A percentile compares a stretch with the other conserved stretches of the same genome.
Conservation (phyloP, 2,888 invertebrate genomes). For the Lutraria lutraria region DNA sequence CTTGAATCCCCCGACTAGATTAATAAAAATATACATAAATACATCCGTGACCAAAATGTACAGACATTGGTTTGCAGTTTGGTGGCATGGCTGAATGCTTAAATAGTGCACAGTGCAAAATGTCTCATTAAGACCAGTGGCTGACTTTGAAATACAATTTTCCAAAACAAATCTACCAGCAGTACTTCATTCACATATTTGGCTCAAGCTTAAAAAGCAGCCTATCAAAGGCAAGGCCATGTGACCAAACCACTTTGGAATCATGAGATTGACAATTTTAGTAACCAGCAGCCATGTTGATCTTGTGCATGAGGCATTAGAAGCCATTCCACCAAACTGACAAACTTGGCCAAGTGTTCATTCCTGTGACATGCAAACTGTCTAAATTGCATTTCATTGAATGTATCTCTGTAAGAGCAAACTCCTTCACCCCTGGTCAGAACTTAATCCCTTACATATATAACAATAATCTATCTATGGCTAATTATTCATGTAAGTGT, state of each 20-base stretch:
- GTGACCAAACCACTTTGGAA: neutral
- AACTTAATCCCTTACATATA: neutral
- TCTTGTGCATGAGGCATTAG: neutral
- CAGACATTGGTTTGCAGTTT: neutral
- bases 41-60: conserved; percentile 6
- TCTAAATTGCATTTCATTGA: neutral
- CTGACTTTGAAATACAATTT: neutral
- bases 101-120: neutral
- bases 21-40: conserved; percentile 14
- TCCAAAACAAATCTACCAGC: neutral
- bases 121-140: neutral
- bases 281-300: conserved; percentile 15
- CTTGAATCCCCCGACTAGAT: conserved; percentile 37
- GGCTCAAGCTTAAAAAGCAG: neutral
- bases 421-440: neutral
- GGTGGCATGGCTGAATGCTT: neutral
- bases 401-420: neutral
- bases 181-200: neutral
- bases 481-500: neutral
- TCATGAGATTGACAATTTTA: neutral
- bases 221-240: neutral
- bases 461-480: conserved; percentile 17
- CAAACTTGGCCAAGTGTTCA: neutral
- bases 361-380: conserved; percentile 11
- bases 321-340: neutral